These are phyloP conservation scores for Saccopteryx bilineata DNA, from an alignment of 2,113 vertebrate genomes.

Conservation along the genomic window DNA sequence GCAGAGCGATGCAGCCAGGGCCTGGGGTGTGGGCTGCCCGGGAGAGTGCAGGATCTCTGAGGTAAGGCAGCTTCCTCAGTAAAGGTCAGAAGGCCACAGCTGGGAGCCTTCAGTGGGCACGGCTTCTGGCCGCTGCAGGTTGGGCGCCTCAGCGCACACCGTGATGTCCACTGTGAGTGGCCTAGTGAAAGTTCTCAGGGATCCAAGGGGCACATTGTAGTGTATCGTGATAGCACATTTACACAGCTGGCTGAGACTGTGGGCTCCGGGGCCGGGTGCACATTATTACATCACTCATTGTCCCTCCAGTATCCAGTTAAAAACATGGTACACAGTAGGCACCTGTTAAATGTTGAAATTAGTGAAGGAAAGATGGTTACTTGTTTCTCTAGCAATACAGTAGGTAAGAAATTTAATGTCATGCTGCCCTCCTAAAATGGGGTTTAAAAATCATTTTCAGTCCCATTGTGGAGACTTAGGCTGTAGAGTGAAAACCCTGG, in stretches of 20 bases:
- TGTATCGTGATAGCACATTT: neutral
- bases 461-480: slow-evolving; percentile 5
- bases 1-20: neutral
- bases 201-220: neutral
- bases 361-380: neutral
- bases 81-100: neutral
- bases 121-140: neutral
- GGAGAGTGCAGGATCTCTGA: neutral
- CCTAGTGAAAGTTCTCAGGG: neutral
- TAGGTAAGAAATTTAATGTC: neutral
- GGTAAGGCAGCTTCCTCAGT: neutral
- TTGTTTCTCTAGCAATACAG: neutral
- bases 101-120: neutral
- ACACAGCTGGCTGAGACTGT: neutral
- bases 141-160: too few species aligned
- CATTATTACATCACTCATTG: neutral
- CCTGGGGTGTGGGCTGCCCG: accelerated
- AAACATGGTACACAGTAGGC: accelerated
- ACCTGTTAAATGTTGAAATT: neutral
- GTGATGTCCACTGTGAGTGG: accelerated
- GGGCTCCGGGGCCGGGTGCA: neutral
- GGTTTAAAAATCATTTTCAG: neutral
- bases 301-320: neutral
- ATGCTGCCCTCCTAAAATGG: neutral
- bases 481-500: neutral